Evolutionary conservation across 1,140 invertebrate species (phyloP), one percentile per base, ranked within the genome.

Genomic region (Drusus annulatus): DNA sequence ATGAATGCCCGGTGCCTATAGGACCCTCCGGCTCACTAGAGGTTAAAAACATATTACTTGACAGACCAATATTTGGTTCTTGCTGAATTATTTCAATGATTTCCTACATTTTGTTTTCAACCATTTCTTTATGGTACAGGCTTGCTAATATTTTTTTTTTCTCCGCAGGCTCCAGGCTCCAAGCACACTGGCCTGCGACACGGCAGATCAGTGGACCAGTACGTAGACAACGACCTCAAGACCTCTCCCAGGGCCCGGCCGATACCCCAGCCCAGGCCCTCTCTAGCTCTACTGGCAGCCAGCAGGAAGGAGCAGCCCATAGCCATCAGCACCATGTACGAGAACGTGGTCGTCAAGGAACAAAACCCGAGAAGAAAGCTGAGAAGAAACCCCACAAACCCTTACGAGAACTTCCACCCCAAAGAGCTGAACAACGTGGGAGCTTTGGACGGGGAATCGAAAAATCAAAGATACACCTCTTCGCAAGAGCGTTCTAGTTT

Each of bases 201-300:
- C 86, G 93, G 93, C 4, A 91, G 93, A 77, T 94, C 94, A 69
- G 91, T 94, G 28, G 94, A 95, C 85, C 94, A 94, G 81, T 95
- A 95, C 90, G 94, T 94, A 6, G 94, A 95, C 87, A 87, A 85
- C 80, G 92, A 88, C 86, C 91, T 87, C 80, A 91, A 87, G 87
- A 90, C 85, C 80, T 89, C 88, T 0, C 87, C 88, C 6, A 83
- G 87, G 83, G 86, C 87, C 5, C 85, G 86, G 8, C 88, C 87
- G 0, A 84, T 88, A 17, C 88, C 88, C 54, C 88, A 88, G 76
- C 87, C 89, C 16, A 80, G 89, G 50, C 87, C 88, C 16, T 89
- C 88, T 60, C 84, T 89, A 13, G 89, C 89, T 63, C 52, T 82
- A 19, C 60, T 68, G 31, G 23, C 74, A 52, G 54, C 74, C 71